phyloP scores from a whole-genome alignment of 2,113 vertebrate genomes.

The Pygathrix nemaeus region DNA sequence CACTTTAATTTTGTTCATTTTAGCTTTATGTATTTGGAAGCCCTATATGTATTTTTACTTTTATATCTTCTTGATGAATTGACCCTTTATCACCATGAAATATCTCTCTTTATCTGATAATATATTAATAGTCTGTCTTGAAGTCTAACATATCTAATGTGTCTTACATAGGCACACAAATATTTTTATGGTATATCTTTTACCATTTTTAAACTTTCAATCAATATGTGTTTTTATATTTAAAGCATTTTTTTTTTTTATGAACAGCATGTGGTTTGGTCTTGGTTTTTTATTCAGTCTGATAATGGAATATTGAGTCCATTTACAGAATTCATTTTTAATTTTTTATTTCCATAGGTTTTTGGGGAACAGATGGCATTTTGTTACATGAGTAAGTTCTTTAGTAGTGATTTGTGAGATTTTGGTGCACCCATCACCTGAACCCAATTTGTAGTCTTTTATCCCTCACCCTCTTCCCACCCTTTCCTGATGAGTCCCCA shows the following conservation, averaged over 20 bases:
- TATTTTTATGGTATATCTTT: background rate
- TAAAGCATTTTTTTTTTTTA: background rate
- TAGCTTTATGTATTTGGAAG: background rate
- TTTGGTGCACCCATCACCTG: no score
- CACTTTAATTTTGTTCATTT: background rate
- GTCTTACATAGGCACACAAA: background rate
- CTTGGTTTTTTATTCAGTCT: background rate
- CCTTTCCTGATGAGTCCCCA: no score
- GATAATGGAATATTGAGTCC: background rate
- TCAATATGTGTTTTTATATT: background rate
- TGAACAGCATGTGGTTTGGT: background rate
- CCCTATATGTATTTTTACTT: background rate
- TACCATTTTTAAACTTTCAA: slow-evolving; percentile 18
- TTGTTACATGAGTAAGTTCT: no score
- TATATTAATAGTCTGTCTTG: background rate
- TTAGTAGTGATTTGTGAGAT: no score
- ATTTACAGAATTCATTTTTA: background rate
- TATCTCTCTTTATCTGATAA: background rate
- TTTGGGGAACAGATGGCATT: no score
- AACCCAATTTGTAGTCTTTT: no score
- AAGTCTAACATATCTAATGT: background rate
- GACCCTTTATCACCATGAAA: background rate
- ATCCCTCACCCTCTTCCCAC: no score
- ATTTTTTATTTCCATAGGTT: no score
- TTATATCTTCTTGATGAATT: background rate